Evolutionary conservation across 2,113 vertebrate genomes (phyloP), one percentile per base, ranked within the genome.

Genomic region (Lanius collurio): DNA sequence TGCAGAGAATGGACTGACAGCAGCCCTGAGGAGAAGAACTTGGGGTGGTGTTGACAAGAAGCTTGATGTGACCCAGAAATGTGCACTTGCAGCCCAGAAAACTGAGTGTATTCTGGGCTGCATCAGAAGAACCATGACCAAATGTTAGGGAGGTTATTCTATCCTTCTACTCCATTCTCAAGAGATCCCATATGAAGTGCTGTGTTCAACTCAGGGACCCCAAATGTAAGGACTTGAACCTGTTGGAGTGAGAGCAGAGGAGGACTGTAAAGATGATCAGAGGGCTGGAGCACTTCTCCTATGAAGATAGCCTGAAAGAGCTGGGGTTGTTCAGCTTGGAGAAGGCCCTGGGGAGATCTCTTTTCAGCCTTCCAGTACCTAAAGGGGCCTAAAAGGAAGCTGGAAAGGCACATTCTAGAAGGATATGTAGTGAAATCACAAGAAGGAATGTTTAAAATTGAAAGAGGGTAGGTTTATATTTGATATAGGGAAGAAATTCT

Each of bases 221-320:
- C 21, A 49, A 37, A 19, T 17, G 13, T 15, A n/a, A 62, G 28
- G 47, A 62, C 10, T 46, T 53, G 41, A n/a, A 62, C 56, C 17
- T 64, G 30, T 22, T 50, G 31, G 21, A 63, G 3, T 42, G 35
- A 35, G 26, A 31, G 8, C 31, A 33, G 14, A 8, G 4, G 10
- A 42, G 15, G 5, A 21, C 2, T 0, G 0, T 13, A 80, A 80
- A 37, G 31, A 49, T 37, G 10, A 56, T 37, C 7, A 42, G 57
- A 57, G 26, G 35, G 7, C 4, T 73, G 42, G 17, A 71, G 3
- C 6, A 35, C 21, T 11, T 41, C 17, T 57, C 18, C 33, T 42
- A 3, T 11, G 11, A 49, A 28, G 35, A 73, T 11, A 50, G 14
- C 9, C 17, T 65, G 44, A 80, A 63, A 42, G 59, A 50, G 12